Evolutionary conservation across 1,140 invertebrate genomes (phyloP), one percentile per base, ranked within the genome.

Genomic region (Homarus americanus): DNA sequence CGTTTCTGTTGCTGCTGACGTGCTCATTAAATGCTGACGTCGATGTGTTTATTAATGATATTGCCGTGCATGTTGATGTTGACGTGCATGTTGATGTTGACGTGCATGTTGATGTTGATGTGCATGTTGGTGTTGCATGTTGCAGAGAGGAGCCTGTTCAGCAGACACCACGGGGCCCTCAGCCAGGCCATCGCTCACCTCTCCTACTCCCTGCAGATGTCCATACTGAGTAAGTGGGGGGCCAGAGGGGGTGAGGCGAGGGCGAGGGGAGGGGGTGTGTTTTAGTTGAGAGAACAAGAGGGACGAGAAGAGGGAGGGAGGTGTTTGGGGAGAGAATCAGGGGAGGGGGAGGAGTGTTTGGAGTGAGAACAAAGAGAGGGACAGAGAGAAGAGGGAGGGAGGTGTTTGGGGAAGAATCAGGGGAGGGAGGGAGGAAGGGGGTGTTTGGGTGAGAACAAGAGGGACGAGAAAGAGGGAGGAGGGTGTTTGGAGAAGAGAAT

Each of bases 101-200:
- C 44, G 44, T 49, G 44, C 32, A 34, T 69, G 66, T 69, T 34
- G 24, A 34, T 69, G 66, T 69, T n/a, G 5, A 69, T 69, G 66
- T 69, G 24, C 66, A 28, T 69, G 66, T 34, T 69, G 34, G 75
- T 28, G n/a, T 44, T 85, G 83, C 83, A 85, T 75, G 84, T 94
- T 95, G 82, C 95, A 96, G 96, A 96, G 95, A 94, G 95, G 93
- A 93, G 94, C 92, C 94, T 96, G 93, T 95, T 96, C 94, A 93
- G 94, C 93, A 94, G 94, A 36, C 95, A 96, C 93, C 96, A 96
- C 93, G 93, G 92, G 49, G 93, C 93, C 83, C 94, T 96, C 49
- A 94, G 95, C 93, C 94, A 94, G 89, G 94, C 95, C 82, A 94
- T 96, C 34, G 94, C 95, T 1, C 94, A 95, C 88, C 95, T 96